A percentile compares a stretch with the other conserved stretches of the same genome.
These are phyloP conservation scores for Nycticebus coucang DNA, from an alignment of 2,113 vertebrate genomes.

Conservation along the genomic window DNA sequence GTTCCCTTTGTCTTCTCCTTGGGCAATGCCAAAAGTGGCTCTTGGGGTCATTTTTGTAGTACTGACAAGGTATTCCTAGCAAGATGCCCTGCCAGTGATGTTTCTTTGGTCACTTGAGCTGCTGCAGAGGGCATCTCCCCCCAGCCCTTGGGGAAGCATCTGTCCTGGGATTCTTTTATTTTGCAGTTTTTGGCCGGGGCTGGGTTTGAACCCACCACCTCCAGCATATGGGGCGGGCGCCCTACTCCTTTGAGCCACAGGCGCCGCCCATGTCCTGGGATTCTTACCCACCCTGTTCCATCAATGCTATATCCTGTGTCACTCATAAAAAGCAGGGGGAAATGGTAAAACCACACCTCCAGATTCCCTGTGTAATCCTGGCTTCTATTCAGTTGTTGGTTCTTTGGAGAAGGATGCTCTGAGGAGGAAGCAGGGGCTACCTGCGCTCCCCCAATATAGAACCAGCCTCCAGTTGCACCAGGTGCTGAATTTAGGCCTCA, in stretches of 20 bases:
- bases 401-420: not conserved
- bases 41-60: not conserved
- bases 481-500: not conserved
- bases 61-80: not conserved
- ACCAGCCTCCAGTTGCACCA: not conserved
- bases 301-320: accelerated
- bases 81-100: not conserved
- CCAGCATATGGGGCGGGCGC: too few relatives aligned
- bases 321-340: not conserved
- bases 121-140: not conserved
- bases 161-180: not conserved
- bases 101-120: not conserved
- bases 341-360: not conserved
- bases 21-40: not conserved
- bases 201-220: too few relatives aligned
- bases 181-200: too few relatives aligned
- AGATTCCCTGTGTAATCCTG: not conserved
- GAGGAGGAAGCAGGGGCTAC: not conserved
- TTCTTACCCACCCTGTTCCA: accelerated
- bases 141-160: not conserved
- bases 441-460: accelerated
- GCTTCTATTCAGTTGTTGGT: not conserved
- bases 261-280: accelerated
- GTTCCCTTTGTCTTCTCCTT: not conserved
- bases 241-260: too few relatives aligned